A percentile compares a stretch with the other conserved stretches of the same genome.
Conservation (phyloP, 2,888 invertebrate species). For the Drosophila anceps region DNA sequence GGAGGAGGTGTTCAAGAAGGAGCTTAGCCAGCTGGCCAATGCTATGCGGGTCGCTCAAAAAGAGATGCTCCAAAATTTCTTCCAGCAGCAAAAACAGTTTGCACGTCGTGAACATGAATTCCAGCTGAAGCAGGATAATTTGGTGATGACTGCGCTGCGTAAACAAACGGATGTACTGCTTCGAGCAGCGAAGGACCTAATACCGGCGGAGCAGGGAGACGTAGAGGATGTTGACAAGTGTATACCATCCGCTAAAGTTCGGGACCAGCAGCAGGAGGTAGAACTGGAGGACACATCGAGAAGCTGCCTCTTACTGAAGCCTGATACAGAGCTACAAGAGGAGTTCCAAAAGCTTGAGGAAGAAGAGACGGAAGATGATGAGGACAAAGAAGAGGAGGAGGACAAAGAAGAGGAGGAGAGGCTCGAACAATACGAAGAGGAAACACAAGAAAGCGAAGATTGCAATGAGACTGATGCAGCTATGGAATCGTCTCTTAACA, state of each 20-base stretch:
- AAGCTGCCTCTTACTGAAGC: slow-evolving; percentile 18
- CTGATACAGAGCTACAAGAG: slow-evolving; percentile 39
- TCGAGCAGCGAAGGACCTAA: slow-evolving; percentile 63
- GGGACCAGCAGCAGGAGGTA: slow-evolving; percentile 4
- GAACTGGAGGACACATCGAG: slow-evolving; percentile 4
- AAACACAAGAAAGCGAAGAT: slow-evolving; percentile 38
- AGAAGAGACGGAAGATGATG: slow-evolving; percentile 35
- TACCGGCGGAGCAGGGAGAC: slow-evolving; percentile 19
- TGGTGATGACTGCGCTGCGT: slow-evolving; percentile 81
- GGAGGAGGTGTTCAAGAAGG: slow-evolving; percentile 73
- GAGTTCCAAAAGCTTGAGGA: slow-evolving; percentile 32
- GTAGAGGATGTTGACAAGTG: slow-evolving; percentile 7
- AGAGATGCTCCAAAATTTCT: slow-evolving; percentile 82
- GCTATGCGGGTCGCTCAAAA: slow-evolving; percentile 80
- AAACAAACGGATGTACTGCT: slow-evolving; percentile 81
- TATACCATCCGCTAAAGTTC: background rate
- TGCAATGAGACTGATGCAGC: slow-evolving; percentile 47
- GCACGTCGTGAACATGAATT: slow-evolving; percentile 83
- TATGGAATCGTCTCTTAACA: slow-evolving; percentile 30
- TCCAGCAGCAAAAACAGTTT: slow-evolving; percentile 82
- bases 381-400: slow-evolving; percentile 1
- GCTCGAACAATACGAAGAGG: slow-evolving; percentile 26
- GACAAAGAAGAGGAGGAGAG: slow-evolving; percentile 15
- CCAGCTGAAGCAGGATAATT: slow-evolving; percentile 81
- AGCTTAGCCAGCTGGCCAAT: slow-evolving; percentile 78